phyloP scores from a whole-genome alignment of 2,113 vertebrate genomes.

The Labeo rohita region DNA sequence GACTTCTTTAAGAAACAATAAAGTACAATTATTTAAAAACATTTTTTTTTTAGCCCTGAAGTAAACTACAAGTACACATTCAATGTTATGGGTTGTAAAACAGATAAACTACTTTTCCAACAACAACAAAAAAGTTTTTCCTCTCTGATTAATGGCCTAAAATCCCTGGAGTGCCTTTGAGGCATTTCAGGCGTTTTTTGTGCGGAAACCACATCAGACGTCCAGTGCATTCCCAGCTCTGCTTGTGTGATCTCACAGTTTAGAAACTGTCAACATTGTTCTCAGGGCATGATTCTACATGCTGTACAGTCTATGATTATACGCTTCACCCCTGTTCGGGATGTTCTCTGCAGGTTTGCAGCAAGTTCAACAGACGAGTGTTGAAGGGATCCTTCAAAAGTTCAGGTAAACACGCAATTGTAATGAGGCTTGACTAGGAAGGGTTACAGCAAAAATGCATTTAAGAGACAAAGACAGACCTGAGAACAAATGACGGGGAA shows the following conservation, averaged over 20 bases:
- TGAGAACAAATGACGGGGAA: slow-evolving; percentile 1
- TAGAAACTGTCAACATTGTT: slow-evolving; percentile 53
- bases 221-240: slow-evolving; percentile 34
- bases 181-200: slow-evolving; percentile 1
- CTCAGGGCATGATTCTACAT: slow-evolving; percentile 56
- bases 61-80: neutral
- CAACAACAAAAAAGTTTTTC: neutral
- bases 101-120: slow-evolving; percentile 6
- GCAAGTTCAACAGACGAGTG: slow-evolving; percentile 47
- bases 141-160: slow-evolving; percentile 10
- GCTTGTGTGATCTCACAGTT: slow-evolving; percentile 47
- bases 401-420: slow-evolving; percentile 12
- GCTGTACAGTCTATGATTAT: slow-evolving; percentile 56
- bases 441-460: slow-evolving; percentile 21
- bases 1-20: no score
- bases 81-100: neutral
- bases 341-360: slow-evolving; percentile 44
- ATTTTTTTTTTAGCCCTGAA: neutral
- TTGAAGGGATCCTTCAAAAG: slow-evolving; percentile 42
- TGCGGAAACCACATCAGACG: slow-evolving; percentile 33
- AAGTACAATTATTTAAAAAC: neutral
- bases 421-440: slow-evolving; percentile 23
- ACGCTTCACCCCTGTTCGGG: slow-evolving; percentile 46
- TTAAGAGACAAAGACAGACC: neutral
- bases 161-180: neutral